Conservation (phyloP, 2,797 vertebrate species). For the Dallia pectoralis region DNA sequence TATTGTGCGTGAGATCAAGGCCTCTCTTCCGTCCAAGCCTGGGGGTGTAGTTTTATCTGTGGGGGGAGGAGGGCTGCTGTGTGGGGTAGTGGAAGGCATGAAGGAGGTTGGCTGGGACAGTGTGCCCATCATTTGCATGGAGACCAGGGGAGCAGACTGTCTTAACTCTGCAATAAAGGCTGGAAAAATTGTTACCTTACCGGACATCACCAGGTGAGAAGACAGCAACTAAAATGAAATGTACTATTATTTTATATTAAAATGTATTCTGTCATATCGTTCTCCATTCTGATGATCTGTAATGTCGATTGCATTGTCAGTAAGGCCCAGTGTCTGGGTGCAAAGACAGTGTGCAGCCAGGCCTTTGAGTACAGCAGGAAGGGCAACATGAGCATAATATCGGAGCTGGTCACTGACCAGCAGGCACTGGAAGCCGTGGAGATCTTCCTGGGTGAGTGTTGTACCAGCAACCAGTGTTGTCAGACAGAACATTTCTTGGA, state of each 20-base stretch:
- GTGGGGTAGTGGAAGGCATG: constrained; percentile 75
- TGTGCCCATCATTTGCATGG: constrained; percentile 77
- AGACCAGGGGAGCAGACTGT: constrained; percentile 75
- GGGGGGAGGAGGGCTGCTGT: constrained; percentile 80
- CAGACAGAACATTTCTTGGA: not conserved
- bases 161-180: constrained; percentile 74
- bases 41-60: constrained; percentile 77
- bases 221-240: not conserved
- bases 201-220: constrained; percentile 78
- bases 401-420: constrained; percentile 58
- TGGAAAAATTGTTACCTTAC: constrained; percentile 69
- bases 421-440: constrained; percentile 60
- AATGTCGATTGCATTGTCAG: constrained; percentile 47
- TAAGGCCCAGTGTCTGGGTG: constrained; percentile 74
- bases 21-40: constrained; percentile 61
- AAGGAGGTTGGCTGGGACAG: constrained; percentile 71
- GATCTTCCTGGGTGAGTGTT: constrained; percentile 55
- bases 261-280: not conserved
- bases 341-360: constrained; percentile 50
- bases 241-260: not conserved
- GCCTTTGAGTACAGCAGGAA: constrained; percentile 54
- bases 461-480: not conserved
- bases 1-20: constrained; percentile 68
- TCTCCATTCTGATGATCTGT: not conserved
- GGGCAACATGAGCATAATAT: constrained; percentile 45